Conservation (phyloP, 2,888 invertebrate genomes). For the Philereme transversata region DNA sequence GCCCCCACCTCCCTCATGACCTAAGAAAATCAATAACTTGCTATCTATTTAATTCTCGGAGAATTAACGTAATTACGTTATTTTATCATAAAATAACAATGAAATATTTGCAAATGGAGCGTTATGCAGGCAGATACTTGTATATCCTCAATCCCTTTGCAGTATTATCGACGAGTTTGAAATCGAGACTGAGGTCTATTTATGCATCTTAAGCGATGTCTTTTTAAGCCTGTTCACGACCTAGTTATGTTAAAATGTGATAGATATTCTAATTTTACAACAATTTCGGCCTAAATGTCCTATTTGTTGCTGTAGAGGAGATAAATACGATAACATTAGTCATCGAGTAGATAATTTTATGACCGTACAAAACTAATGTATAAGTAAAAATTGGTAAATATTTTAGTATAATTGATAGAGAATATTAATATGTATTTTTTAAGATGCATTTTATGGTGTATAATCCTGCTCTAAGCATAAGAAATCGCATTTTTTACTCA, state of each 20-base stretch:
- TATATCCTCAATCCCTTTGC: no score
- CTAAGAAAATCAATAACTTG: conserved; percentile 69
- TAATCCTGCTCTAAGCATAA: conserved; percentile 9
- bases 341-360: conserved; percentile 49
- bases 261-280: background rate
- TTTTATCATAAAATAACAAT: background rate
- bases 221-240: background rate
- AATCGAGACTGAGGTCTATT: background rate
- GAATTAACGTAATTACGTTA: background rate
- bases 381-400: no score
- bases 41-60: conserved; percentile 19
- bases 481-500: conserved; percentile 82
- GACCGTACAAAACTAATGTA: background rate
- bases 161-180: no score
- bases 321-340: conserved; percentile 51
- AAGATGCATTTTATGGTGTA: background rate
- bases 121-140: background rate
- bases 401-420: conserved; percentile 6
- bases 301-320: conserved; percentile 13
- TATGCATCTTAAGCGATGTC: background rate
- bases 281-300: background rate
- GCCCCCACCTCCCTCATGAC: conserved; percentile 57
- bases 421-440: background rate
- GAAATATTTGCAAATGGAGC: background rate
- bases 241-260: background rate